A percentile compares a stretch with the other conserved stretches of the same genome.
These are phyloP conservation scores for Arrhamphus sclerolepis DNA, from an alignment of 2,797 vertebrate genomes.

Conservation along the genomic window DNA sequence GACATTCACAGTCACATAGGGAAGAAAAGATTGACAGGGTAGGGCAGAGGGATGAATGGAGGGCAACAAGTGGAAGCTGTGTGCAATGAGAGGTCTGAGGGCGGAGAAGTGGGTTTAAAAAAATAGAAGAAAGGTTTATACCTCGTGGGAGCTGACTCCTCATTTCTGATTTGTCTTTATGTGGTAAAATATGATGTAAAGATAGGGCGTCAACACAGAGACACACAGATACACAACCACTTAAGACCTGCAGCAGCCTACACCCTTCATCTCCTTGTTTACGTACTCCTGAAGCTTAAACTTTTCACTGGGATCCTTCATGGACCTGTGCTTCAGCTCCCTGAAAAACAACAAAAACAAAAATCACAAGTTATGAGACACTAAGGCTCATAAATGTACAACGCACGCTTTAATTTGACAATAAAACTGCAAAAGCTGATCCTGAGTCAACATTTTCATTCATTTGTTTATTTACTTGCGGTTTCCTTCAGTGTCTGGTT, in stretches of 20 bases:
- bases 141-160: slow-evolving; percentile 55
- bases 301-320: slow-evolving; percentile 84
- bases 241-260: slow-evolving; percentile 86
- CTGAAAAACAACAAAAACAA: slow-evolving; percentile 61
- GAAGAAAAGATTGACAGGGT: slow-evolving; percentile 35
- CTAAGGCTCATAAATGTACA: not conserved
- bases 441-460: too few relatives aligned
- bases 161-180: slow-evolving; percentile 30
- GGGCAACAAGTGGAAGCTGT: not conserved
- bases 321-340: slow-evolving; percentile 90
- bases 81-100: slow-evolving; percentile 7
- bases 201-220: slow-evolving; percentile 13
- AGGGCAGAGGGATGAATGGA: slow-evolving; percentile 14
- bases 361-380: not conserved
- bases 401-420: too few relatives aligned
- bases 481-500: too few relatives aligned
- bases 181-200: slow-evolving; percentile 23
- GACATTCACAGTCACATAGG: slow-evolving; percentile 56
- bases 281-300: slow-evolving; percentile 93
- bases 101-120: not conserved
- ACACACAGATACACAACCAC: slow-evolving; percentile 27
- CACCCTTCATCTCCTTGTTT: slow-evolving; percentile 85
- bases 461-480: too few relatives aligned
- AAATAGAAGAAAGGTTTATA: slow-evolving; percentile 30
- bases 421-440: too few relatives aligned